These are phyloP conservation scores for Watsonalla cultraria DNA, from an alignment of 2,888 invertebrate genomes.

Conservation along the genomic window DNA sequence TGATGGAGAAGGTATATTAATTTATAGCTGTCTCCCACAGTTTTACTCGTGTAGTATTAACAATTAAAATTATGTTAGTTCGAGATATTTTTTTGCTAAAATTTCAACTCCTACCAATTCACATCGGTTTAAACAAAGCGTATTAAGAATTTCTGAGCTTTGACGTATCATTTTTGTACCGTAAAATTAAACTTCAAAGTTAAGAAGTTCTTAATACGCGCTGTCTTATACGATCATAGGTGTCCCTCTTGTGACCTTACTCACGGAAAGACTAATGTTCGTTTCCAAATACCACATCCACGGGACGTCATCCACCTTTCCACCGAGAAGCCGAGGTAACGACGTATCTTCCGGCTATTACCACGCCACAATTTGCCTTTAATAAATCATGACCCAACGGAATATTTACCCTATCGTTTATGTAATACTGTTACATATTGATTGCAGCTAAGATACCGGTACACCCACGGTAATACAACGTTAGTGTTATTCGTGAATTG, in stretches of 20 bases:
- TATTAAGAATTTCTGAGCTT: too few relatives aligned
- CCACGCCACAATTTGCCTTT: conserved; percentile 55
- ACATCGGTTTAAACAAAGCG: too few relatives aligned
- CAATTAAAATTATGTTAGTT: too few relatives aligned
- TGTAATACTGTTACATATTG: neutral
- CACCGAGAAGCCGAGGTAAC: conserved; percentile 24
- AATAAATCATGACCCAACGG: conserved; percentile 44
- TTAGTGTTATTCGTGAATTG: neutral
- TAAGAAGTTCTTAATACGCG: too few relatives aligned
- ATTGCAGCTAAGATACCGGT: neutral
- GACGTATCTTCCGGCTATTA: conserved; percentile 61
- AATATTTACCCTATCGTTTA: conserved; percentile 5
- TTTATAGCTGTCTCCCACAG: too few relatives aligned
- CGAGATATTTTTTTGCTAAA: too few relatives aligned
- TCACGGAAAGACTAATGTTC: conserved; percentile 2
- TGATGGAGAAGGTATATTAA: conserved; percentile 10
- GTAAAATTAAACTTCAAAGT: too few relatives aligned
- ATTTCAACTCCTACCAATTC: too few relatives aligned
- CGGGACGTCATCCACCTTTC: conserved; percentile 4
- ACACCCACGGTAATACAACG: neutral
- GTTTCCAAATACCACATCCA: conserved; percentile 1
- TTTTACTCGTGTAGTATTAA: too few relatives aligned
- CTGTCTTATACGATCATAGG: too few relatives aligned
- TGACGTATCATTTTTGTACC: too few relatives aligned
- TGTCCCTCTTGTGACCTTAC: too few relatives aligned